Conservation (phyloP, 2,888 invertebrate genomes). For the Ischnura elegans region DNA sequence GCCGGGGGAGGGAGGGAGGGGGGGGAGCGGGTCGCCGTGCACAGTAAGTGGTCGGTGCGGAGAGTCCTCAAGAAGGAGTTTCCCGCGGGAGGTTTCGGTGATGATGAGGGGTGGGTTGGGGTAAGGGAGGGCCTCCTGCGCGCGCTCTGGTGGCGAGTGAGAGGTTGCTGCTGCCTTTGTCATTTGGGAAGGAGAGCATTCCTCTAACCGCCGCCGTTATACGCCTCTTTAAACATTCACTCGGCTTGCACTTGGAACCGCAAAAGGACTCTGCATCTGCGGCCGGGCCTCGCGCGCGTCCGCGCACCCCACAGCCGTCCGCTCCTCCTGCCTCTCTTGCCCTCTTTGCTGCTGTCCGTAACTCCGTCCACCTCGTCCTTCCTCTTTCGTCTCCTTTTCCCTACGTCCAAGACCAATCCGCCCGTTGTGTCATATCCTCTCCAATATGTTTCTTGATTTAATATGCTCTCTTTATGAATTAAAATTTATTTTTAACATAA, state of each 20-base stretch:
- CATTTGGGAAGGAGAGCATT: conserved; percentile 35
- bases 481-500: too few relatives aligned
- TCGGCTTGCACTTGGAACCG: background rate
- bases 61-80: conserved; percentile 31
- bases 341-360: background rate
- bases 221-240: conserved; percentile 60
- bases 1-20: background rate
- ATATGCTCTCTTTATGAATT: too few relatives aligned
- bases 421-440: background rate
- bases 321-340: background rate
- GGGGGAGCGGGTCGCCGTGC: background rate
- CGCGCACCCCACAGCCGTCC: background rate
- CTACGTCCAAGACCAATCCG: too few relatives aligned
- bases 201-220: conserved; percentile 48
- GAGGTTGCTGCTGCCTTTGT: conserved; percentile 33
- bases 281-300: conserved; percentile 17
- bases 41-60: background rate
- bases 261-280: conserved; percentile 35
- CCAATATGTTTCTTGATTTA: too few relatives aligned
- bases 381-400: too few relatives aligned
- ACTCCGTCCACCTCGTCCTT: too few relatives aligned
- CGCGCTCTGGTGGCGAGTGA: background rate
- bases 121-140: background rate
- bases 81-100: background rate
- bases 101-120: background rate